These are phyloP conservation scores for Gastrophryne carolinensis DNA, from an alignment of 2,797 vertebrate species.

Conservation along the genomic window DNA sequence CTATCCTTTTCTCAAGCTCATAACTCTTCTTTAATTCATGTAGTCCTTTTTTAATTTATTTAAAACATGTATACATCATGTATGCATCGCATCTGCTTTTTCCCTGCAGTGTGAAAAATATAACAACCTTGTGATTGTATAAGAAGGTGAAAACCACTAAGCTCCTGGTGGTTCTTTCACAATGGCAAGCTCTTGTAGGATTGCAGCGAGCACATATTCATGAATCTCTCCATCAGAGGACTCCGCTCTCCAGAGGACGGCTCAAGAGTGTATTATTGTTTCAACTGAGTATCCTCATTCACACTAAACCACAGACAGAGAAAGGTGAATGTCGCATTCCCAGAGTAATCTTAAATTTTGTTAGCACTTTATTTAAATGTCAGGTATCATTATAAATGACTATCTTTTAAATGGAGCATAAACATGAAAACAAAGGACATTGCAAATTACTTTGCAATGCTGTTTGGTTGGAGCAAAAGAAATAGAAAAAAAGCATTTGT, in stretches of 20 bases:
- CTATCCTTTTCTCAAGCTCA: too few relatives aligned
- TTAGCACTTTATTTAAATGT: constrained; percentile 60
- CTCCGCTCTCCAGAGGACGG: constrained; percentile 73
- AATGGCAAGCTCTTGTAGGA: constrained; percentile 73
- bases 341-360: constrained; percentile 63
- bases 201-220: constrained; percentile 79
- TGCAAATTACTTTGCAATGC: constrained; percentile 39
- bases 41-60: background rate
- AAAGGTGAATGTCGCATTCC: constrained; percentile 74
- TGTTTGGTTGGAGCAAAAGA: background rate
- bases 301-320: constrained; percentile 71
- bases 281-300: constrained; percentile 80
- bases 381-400: constrained; percentile 53
- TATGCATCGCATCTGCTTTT: constrained; percentile 52
- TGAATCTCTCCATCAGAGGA: constrained; percentile 80
- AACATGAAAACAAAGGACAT: constrained; percentile 22
- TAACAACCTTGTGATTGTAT: constrained; percentile 78
- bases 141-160: constrained; percentile 73
- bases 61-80: background rate
- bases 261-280: constrained; percentile 80
- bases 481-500: background rate
- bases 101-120: constrained; percentile 65
- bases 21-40: too few relatives aligned
- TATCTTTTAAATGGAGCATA: constrained; percentile 31
- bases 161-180: constrained; percentile 70